Conservation (phyloP, 2,113 vertebrate genomes). For the Camelus dromedarius region DNA sequence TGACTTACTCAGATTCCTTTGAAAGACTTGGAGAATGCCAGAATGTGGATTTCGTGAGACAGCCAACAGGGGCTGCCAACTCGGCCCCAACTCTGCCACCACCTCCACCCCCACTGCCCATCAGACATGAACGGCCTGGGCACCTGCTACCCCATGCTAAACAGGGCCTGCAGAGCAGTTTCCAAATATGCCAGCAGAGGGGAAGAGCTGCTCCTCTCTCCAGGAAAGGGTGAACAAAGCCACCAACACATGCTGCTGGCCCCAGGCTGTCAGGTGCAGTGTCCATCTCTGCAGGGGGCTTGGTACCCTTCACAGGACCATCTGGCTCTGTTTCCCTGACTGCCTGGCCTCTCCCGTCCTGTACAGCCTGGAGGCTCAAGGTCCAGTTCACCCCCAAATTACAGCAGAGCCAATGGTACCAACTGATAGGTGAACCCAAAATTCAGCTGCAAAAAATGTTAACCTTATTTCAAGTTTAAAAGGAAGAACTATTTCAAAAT, state of each 20-base stretch:
- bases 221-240: neutral
- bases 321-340: constrained; percentile 17
- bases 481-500: neutral
- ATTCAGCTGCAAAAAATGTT: neutral
- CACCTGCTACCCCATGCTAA: neutral
- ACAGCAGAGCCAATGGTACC: neutral
- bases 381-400: neutral
- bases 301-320: constrained; percentile 8
- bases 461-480: constrained; percentile 41
- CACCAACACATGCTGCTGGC: neutral
- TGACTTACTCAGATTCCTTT: constrained; percentile 59
- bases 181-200: constrained; percentile 1
- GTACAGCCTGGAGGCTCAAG: neutral
- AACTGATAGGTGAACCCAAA: neutral
- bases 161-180: neutral
- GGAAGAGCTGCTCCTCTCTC: neutral
- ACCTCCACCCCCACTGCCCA: neutral
- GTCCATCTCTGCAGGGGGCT: neutral
- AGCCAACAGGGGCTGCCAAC: neutral
- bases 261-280: neutral
- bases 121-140: neutral
- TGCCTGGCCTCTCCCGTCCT: neutral
- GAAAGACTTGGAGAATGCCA: constrained; percentile 50
- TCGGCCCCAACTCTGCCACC: neutral
- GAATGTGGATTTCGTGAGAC: constrained; percentile 57